Base-by-base conservation (phyloP, 2,888 invertebrate genomes). In the Trilocha varians region DNA sequence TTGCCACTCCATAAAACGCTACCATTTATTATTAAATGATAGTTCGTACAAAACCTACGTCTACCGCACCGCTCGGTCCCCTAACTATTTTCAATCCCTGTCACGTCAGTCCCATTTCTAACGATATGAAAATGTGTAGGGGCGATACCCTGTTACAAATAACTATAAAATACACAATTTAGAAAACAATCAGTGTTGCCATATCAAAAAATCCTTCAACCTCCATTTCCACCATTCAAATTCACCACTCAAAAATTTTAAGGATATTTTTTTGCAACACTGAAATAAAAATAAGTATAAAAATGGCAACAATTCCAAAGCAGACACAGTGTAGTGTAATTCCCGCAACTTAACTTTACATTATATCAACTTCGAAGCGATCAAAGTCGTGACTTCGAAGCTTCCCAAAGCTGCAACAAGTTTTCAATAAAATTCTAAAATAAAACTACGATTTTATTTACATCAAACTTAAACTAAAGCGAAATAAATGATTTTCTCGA, bases 41-140 rank as follows among this genome's bases (percentile, higher is more conserved):
- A 11, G 70, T 75, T 64, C 77, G 59, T 84, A 84, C 69, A 84
- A 84, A 83, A 80, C 78, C 70, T 80, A 82, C 62, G n/a, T 62
- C 59, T 78, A 78, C 55, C 65, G 69, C 65, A 38, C 55, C 61
- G 65, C 62, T 64, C 66, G 63, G 65, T 72, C 60, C 61, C 65
- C 67, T 78, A 78, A 53, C 69, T 76, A 71, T n/a, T n/a, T n/a
- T n/a, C 65, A 58, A 9, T 79, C 80, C 80, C 79, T 82, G 80
- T 80, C 76, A 65, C 72, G 63, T 80, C 83, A 82, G 78, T 80
- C 71, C 80, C 68, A 25, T 70, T 65, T 55, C 55, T 55, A 52
- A 59, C 65, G 70, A 77, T 77, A 78, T 77, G 65, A 76, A 66
- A 67, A 56, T 68, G 62, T 58, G 53, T 62, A 66, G 70, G 72